phyloP scores from a whole-genome alignment of 1,140 invertebrate genomes.

The Zaprionus davidi region DNA sequence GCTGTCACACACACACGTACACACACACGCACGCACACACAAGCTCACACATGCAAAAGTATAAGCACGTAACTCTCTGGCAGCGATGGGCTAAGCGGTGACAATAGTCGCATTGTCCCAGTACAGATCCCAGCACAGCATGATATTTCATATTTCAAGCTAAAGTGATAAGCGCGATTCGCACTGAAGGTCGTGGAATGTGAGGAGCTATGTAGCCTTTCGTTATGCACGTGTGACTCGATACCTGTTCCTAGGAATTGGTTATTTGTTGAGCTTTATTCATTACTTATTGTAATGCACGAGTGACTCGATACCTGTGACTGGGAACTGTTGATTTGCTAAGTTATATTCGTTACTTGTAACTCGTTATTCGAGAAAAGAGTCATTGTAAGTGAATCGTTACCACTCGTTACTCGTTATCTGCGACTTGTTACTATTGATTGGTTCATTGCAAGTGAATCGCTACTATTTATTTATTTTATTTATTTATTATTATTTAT shows the following conservation, averaged over 20 bases:
- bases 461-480: too few relatives aligned
- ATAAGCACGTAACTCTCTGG: background rate
- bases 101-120: background rate
- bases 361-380: background rate
- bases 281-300: background rate
- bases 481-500: too few relatives aligned
- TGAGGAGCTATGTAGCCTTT: background rate
- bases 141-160: constrained; percentile 6
- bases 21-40: constrained; percentile 19
- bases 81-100: constrained; percentile 18
- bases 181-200: background rate
- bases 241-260: background rate
- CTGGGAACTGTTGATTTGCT: background rate
- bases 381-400: background rate
- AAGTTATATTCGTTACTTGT: background rate
- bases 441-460: too few relatives aligned
- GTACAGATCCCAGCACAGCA: background rate
- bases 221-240: background rate
- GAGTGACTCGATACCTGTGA: background rate
- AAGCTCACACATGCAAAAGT: constrained; percentile 16
- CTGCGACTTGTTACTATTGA: too few relatives aligned
- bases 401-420: background rate
- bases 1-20: constrained; percentile 51
- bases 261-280: background rate
- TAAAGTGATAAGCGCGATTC: background rate